These are phyloP conservation scores for Drymodes brunneopygia DNA, from an alignment of 2,113 vertebrate genomes.

Conservation along the genomic window DNA sequence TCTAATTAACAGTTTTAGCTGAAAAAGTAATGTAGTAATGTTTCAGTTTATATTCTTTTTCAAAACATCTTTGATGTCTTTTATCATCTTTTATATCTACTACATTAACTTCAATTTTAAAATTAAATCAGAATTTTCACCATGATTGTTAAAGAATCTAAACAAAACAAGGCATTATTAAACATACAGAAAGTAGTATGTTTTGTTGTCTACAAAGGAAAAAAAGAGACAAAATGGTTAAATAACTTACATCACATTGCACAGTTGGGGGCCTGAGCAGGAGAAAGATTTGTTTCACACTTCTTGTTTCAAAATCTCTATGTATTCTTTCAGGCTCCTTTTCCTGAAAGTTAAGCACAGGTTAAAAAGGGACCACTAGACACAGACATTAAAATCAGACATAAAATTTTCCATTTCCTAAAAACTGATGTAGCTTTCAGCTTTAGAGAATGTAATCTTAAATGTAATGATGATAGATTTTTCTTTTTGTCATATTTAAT, in stretches of 20 bases:
- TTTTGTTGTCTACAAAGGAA: not conserved
- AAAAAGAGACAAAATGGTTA: not conserved
- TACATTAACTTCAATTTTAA: not conserved
- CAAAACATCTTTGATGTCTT: not conserved
- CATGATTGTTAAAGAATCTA: not conserved
- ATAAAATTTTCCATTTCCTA: not conserved
- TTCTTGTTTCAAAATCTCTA: not conserved
- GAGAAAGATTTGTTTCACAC: not conserved
- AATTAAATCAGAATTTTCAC: not conserved
- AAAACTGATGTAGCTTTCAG: not conserved
- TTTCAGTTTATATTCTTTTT: not conserved
- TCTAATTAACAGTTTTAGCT: not conserved
- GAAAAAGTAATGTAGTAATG: not conserved
- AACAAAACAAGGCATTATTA: not conserved
- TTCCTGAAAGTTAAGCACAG: not conserved
- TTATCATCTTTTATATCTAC: not conserved
- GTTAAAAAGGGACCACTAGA: not conserved
- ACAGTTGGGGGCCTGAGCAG: not conserved
- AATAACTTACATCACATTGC: not conserved
- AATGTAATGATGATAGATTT: not conserved
- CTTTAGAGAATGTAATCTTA: not conserved
- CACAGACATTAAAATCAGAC: not conserved
- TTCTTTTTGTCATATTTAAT: constrained; percentile 11
- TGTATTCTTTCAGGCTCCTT: not conserved
- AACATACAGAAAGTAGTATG: not conserved